Base-by-base conservation (phyloP, 2,888 invertebrate species). In the Epiblema foenella region DNA sequence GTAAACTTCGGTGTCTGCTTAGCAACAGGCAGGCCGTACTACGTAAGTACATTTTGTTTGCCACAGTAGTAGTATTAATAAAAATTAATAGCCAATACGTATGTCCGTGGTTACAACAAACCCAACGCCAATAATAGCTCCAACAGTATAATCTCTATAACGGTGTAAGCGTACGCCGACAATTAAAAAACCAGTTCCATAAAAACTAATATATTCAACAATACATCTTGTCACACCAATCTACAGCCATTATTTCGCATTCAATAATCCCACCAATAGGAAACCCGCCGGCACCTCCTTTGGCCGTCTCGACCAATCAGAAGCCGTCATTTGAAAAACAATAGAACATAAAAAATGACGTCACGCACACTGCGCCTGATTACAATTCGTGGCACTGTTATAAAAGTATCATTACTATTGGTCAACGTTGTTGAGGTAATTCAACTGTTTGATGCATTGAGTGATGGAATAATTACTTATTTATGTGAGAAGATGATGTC, bases 331-430 rank as follows among this genome's bases (percentile, higher is more conserved):
- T 93, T 92, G 91, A 93, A 93, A 93, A 92, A 93, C 93, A 93
- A 93, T 93, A 93, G 93, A 90, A 83, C 85, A 86, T 93, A 89
- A 93, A 93, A 93, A 92, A 86, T 85, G 79, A 76, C 90, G 91
- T 93, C 89, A 92, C 89, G 89, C 86, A 78, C 77, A 82, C 81
- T 85, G 89, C 90, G 88, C 89, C 81, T 78, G 89, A 82, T 70
- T 68, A 60, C 65, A 70, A 63, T 64, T 63, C 65, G 68, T 60
- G 67, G 52, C 59, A 72, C 54, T 71, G 42, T 58, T 64, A 54
- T 51, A 42, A 59, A 62, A 62, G 71, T 42, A 18, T 20, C 59
- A 46, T 46, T 54, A 68, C 72, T 57, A 75, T 75, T 73, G 73
- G 74, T 75, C 49, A 20, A 51, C 29, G 54, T 18, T 49, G 37